Percentiles rank a stretch among this genome's conserved stretches.
Evolutionary conservation across 2,888 invertebrate genomes (phyloP).

Genomic region (Tetrapedia diversipes): DNA sequence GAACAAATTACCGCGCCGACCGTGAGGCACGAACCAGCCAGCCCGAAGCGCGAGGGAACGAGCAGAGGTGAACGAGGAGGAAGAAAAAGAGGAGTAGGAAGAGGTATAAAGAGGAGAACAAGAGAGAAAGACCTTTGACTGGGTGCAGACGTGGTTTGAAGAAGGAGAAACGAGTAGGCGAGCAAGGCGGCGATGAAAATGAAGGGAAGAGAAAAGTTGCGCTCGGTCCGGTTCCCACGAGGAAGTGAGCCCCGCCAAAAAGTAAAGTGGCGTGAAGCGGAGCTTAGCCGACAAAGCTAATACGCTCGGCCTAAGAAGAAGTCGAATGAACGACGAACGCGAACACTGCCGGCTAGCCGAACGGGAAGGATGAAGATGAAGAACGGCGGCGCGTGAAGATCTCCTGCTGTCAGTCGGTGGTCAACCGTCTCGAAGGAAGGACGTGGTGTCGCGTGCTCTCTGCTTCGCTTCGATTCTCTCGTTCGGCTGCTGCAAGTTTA

Average conservation of each 20-base stretch:
- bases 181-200: constrained; percentile 11
- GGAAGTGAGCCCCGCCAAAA: constrained; percentile 37
- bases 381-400: constrained; percentile 80
- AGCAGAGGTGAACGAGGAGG: not conserved
- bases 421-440: constrained; percentile 79
- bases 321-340: constrained; percentile 59
- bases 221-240: constrained; percentile 32
- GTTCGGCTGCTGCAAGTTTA: not conserved
- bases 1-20: constrained; percentile 24
- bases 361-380: constrained; percentile 80
- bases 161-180: not conserved
- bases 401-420: constrained; percentile 81
- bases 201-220: constrained; percentile 21
- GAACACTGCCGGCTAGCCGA: constrained; percentile 57
- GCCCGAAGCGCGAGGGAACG: not conserved
- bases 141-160: too few species aligned
- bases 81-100: not conserved
- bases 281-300: constrained; percentile 42
- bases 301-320: constrained; percentile 30
- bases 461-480: constrained; percentile 27
- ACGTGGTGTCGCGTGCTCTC: constrained; percentile 62
- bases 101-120: not conserved
- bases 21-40: constrained; percentile 25
- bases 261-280: constrained; percentile 43
- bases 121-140: not conserved